Conservation (phyloP, 2,797 vertebrate genomes). For the Anas georgica region DNA sequence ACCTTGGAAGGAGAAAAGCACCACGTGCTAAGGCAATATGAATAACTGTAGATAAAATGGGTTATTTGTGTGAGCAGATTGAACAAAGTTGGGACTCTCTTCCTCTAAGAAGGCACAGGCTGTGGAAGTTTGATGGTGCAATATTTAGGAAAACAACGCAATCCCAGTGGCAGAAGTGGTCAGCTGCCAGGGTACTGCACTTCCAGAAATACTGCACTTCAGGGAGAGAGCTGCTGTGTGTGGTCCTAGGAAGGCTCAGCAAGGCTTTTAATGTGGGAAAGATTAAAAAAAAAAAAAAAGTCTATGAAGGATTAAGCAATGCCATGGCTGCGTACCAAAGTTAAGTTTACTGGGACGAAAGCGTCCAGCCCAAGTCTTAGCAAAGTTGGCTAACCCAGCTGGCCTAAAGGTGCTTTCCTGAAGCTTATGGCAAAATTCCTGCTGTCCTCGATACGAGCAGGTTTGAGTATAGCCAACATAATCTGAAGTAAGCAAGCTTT, state of each 20-base stretch:
- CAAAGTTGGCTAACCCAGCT: not conserved
- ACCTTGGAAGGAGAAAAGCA: not conserved
- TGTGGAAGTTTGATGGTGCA: not conserved
- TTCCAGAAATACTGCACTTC: not conserved
- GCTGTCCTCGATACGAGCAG: not conserved
- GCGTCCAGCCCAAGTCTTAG: not conserved
- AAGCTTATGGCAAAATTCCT: not conserved
- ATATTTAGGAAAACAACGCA: not conserved
- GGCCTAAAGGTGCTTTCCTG: not conserved
- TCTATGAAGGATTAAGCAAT: not conserved
- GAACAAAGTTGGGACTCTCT: not conserved
- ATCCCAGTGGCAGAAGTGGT: not conserved
- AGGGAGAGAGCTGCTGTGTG: not conserved
- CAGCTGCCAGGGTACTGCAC: not conserved
- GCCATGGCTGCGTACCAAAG: not conserved
- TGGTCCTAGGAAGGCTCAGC: not conserved
- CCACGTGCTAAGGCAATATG: not conserved
- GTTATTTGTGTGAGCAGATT: not conserved
- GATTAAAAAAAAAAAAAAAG: not conserved
- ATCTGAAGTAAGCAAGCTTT: not conserved
- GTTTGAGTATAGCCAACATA: not conserved
- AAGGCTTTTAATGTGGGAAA: not conserved
- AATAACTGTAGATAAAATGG: not conserved
- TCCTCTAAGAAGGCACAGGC: not conserved
- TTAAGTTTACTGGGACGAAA: not conserved